Evolutionary conservation across 2,888 invertebrate species (phyloP), one percentile per base, ranked within the genome.

Genomic region (Drosophila subsilvestris): DNA sequence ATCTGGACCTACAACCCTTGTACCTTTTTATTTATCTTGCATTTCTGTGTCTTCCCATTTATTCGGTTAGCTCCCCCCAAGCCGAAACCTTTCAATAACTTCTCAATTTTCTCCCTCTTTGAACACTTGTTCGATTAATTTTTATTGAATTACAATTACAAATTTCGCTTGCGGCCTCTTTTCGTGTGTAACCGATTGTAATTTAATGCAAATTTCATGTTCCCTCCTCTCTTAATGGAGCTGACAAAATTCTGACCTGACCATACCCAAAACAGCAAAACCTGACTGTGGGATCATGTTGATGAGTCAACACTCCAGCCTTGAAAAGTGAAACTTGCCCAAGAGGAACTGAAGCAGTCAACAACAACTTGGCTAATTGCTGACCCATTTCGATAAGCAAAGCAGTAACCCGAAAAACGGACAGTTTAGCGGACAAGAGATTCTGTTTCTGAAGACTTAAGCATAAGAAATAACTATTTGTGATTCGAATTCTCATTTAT

Each of bases 251-350:
- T 70, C 80, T 75, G 72, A 77, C 75, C 70, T 65, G 67, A 63
- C 73, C 63, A 63, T 62, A 65, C 49, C 32, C 50, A 65, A 56
- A 67, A 51, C 20, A 18, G 51, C n/a, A 59, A 62, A 45, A 58
- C 49, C 37, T 37, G 62, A 14, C 50, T 47, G 54, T 63, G 50
- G 25, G 25, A 25, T 25, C 25, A 25, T 6, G 25, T 4, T 25
- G 51, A 67, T 78, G 75, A 83, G 79, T 77, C 75, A 77, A 73
- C 80, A 84, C 69, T 74, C 37, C 37, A n/a, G 37, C 37, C 74
- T 83, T 86, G 84, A 79, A 83, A 80, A 75, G 59, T 66, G 75
- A 79, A 80, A 75, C 69, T 59, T 43, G 68, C 65, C 56, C 20
- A 47, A 48, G 60, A 49, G 69, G 69, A 82, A 79, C 69, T 71